A percentile compares a stretch with the other conserved stretches of the same genome.
Conservation (phyloP, 2,888 invertebrate species). For the Heliconius sara region DNA sequence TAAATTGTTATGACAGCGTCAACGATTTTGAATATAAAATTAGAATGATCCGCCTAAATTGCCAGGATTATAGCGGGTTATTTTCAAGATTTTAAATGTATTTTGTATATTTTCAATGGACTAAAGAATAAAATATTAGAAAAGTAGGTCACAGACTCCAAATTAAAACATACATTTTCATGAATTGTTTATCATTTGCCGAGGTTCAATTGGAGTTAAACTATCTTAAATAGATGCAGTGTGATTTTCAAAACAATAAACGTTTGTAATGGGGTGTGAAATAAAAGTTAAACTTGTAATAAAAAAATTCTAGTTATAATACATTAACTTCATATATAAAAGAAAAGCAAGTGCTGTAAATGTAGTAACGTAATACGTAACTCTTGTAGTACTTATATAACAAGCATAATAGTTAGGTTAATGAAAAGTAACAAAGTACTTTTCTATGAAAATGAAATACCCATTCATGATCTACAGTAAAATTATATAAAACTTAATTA, state of each 20-base stretch:
- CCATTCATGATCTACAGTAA: not conserved
- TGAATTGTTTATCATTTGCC: constrained; percentile 26
- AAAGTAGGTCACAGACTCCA: constrained; percentile 30
- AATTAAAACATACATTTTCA: constrained; percentile 34
- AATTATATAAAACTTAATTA: not conserved
- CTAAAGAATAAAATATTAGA: constrained; percentile 16
- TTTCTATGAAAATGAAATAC: not conserved
- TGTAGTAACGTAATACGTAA: not conserved
- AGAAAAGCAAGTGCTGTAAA: not conserved
- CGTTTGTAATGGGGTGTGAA: not conserved
- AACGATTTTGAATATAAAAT: constrained; percentile 29
- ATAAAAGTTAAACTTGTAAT: not conserved
- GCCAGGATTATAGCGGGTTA: constrained; percentile 28
- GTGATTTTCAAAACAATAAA: not conserved
- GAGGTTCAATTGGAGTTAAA: constrained; percentile 14
- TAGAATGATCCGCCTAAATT: constrained; percentile 13
- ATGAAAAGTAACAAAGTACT: not conserved
- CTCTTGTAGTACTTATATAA: constrained; percentile 17
- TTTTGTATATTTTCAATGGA: constrained; percentile 19
- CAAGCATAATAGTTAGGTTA: not conserved
- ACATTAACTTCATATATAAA: not conserved
- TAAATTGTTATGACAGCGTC: constrained; percentile 34
- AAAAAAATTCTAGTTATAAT: not conserved
- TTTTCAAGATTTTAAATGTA: not conserved
- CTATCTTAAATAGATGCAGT: constrained; percentile 4